A percentile compares a stretch with the other conserved stretches of the same genome.
Conservation (phyloP, 2,113 vertebrate genomes). For the Myotis davidii region DNA sequence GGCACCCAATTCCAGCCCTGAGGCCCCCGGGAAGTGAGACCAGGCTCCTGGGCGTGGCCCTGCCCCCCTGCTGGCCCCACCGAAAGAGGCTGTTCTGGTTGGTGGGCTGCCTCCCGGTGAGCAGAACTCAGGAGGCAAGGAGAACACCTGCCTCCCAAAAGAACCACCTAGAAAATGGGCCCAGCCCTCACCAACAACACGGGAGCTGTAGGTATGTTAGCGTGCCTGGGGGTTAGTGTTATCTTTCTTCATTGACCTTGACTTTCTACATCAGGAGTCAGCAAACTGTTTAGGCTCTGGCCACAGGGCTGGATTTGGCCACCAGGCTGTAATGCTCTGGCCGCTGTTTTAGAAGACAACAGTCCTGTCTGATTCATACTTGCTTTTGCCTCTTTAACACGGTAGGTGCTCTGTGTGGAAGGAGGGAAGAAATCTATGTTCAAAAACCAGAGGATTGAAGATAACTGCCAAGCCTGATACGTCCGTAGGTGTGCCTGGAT, state of each 20-base stretch:
- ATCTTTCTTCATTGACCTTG: not conserved
- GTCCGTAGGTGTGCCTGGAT: not conserved
- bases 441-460: not conserved
- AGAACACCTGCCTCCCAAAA: not conserved
- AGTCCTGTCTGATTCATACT: not conserved
- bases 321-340: not conserved
- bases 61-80: not conserved
- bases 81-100: no score
- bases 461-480: not conserved
- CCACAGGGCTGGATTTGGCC: not conserved
- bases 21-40: not conserved
- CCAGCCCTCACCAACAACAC: not conserved
- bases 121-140: not conserved
- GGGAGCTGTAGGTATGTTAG: not conserved
- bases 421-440: not conserved
- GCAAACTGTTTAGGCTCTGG: not conserved
- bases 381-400: not conserved
- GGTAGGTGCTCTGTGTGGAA: not conserved
- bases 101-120: no score
- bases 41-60: not conserved
- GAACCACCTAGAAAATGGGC: not conserved
- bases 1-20: not conserved
- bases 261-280: not conserved
- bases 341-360: not conserved
- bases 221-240: not conserved